These are phyloP conservation scores for Uloborus diversus DNA, from an alignment of 1,140 invertebrate species.

Conservation along the genomic window DNA sequence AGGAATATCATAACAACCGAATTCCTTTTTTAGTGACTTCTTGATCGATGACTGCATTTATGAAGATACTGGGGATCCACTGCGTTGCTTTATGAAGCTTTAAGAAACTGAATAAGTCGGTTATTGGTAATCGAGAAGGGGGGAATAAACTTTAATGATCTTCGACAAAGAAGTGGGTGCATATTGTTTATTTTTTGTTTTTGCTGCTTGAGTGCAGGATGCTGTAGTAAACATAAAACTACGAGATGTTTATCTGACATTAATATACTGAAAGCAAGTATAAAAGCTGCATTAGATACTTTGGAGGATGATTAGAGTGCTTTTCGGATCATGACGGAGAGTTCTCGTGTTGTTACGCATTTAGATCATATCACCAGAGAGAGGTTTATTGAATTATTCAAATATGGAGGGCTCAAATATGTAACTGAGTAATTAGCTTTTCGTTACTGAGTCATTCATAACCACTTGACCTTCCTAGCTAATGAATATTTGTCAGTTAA, in stretches of 20 bases:
- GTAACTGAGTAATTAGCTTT: too few species aligned
- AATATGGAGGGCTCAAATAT: too few species aligned
- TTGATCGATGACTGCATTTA: conserved; percentile 49
- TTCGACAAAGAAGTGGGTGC: conserved; percentile 27
- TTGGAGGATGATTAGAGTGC: too few species aligned
- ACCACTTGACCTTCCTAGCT: too few species aligned
- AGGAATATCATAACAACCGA: not conserved
- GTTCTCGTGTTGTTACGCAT: too few species aligned
- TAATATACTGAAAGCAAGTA: too few species aligned
- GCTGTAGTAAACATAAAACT: conserved; percentile 7
- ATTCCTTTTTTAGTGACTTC: conserved; percentile 1
- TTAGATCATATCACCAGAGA: too few species aligned
- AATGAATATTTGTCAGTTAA: too few species aligned
- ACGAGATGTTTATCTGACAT: conserved; percentile 34
- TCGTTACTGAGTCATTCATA: too few species aligned
- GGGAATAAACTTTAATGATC: conserved; percentile 50
- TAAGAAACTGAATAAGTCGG: conserved; percentile 40
- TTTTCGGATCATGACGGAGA: too few species aligned
- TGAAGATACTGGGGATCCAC: conserved; percentile 35
- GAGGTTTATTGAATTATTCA: too few species aligned
- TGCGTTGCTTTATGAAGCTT: conserved; percentile 9
- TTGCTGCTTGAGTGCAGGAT: not conserved
- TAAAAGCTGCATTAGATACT: too few species aligned
- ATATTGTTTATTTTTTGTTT: conserved; percentile 22
- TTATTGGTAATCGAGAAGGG: conserved; percentile 41